Conservation (phyloP, 1,140 invertebrate genomes). For the Cheumatopsyche charites region DNA sequence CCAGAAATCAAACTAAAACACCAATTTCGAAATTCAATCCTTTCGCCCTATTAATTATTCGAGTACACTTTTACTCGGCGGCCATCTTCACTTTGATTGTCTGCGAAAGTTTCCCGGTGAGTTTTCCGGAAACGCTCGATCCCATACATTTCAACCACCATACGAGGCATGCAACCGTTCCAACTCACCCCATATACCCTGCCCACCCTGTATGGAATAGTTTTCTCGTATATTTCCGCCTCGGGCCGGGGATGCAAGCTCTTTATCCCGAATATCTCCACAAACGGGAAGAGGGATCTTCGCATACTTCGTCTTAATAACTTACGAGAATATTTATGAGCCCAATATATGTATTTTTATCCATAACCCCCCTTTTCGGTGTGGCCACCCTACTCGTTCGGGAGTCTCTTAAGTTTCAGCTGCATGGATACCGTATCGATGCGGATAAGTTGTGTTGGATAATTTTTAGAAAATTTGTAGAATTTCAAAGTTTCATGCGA, state of each 20-base stretch:
- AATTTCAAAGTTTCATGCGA: too few relatives aligned
- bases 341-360: slow-evolving; percentile 38
- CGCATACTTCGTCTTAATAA: slow-evolving; percentile 41
- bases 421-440: too few relatives aligned
- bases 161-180: too few relatives aligned
- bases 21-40: not conserved
- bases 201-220: slow-evolving; percentile 20
- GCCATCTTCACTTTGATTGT: slow-evolving; percentile 16
- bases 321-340: slow-evolving; percentile 37
- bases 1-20: too few relatives aligned
- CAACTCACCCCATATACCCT: not conserved
- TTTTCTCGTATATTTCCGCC: slow-evolving; percentile 34
- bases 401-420: too few relatives aligned
- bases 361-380: not conserved
- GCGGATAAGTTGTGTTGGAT: too few relatives aligned
- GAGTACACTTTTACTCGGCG: not conserved
- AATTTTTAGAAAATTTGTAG: too few relatives aligned
- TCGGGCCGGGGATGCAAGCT: slow-evolving; percentile 25
- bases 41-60: not conserved
- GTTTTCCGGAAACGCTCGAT: not conserved
- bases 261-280: slow-evolving; percentile 35
- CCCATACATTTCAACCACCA: not conserved
- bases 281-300: slow-evolving; percentile 34
- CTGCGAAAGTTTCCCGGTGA: not conserved
- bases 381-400: too few relatives aligned